Evolutionary conservation across 1,140 invertebrate species (phyloP).

Genomic region (Schlechtendalia chinensis): DNA sequence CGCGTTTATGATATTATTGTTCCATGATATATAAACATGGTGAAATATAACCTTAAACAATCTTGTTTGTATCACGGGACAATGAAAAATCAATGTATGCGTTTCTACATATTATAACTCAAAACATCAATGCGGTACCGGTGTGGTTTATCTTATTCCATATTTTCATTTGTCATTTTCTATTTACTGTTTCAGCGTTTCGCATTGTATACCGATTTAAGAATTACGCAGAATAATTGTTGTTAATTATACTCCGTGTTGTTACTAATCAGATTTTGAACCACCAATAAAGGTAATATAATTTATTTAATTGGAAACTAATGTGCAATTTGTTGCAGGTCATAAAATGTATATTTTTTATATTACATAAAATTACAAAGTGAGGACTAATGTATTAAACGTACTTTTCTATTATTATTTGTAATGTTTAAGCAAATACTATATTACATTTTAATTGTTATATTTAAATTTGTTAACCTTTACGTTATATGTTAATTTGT

Average conservation of each 20-base stretch:
- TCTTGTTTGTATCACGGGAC: background rate
- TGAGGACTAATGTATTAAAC: too few relatives aligned
- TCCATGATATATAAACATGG: background rate
- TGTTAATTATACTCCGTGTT: too few relatives aligned
- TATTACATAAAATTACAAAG: too few relatives aligned
- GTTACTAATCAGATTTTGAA: background rate
- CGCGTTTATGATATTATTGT: background rate
- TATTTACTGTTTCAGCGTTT: background rate
- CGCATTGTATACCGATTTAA: background rate
- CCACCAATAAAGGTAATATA: background rate
- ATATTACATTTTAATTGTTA: too few relatives aligned
- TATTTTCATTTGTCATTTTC: too few relatives aligned
- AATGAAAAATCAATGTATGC: background rate
- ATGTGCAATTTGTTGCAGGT: background rate
- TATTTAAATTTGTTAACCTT: too few relatives aligned
- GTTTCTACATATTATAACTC: background rate
- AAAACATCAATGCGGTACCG: background rate
- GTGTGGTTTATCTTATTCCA: background rate
- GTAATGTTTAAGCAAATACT: too few relatives aligned
- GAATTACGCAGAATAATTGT: background rate
- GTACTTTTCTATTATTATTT: too few relatives aligned
- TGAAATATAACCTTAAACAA: slow-evolving; percentile 34
- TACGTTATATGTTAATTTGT: too few relatives aligned
- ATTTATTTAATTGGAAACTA: background rate
- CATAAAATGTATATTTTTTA: background rate